phyloP scores from a whole-genome alignment of 2,888 invertebrate species.

The Andrena bucephala region DNA sequence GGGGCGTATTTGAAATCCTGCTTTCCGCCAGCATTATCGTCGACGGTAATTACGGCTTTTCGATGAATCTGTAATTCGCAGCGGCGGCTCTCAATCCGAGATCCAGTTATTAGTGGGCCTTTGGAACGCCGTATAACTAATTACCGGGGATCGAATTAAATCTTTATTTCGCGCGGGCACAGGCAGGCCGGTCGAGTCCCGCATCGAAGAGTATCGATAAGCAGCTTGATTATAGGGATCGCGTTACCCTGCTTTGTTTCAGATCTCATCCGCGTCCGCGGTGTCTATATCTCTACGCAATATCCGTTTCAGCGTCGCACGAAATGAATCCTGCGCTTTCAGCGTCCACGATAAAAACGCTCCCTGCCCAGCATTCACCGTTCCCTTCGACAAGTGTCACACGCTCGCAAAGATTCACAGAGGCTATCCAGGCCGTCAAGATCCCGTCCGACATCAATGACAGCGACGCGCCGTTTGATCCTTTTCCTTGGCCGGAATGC shows the following conservation, averaged over 20 bases:
- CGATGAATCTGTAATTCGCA: slow-evolving; percentile 52
- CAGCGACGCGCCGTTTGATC: background rate
- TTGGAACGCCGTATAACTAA: slow-evolving; percentile 39
- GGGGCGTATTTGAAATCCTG: slow-evolving; percentile 47
- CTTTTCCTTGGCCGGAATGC: background rate
- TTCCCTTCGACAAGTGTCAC: no score
- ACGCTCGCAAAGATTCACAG: no score
- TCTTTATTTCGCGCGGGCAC: slow-evolving; percentile 33
- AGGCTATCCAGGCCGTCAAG: no score
- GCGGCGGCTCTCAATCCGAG: slow-evolving; percentile 33
- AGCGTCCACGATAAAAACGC: no score
- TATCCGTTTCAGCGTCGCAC: no score
- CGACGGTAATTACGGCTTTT: slow-evolving; percentile 49
- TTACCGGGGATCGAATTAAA: slow-evolving; percentile 58
- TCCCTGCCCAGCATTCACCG: no score
- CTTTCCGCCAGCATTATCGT: slow-evolving; percentile 39
- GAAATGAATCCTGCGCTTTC: no score
- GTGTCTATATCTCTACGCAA: no score
- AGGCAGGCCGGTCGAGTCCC: background rate
- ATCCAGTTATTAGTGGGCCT: slow-evolving; percentile 51
- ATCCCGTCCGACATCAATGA: no score
- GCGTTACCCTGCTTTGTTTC: no score
- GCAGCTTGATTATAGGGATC: slow-evolving; percentile 39
- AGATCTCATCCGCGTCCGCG: no score
- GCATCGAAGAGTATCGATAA: slow-evolving; percentile 54